Evolutionary conservation across 1,140 invertebrate genomes (phyloP).

Genomic region (Macrosteles quadrilineatus): DNA sequence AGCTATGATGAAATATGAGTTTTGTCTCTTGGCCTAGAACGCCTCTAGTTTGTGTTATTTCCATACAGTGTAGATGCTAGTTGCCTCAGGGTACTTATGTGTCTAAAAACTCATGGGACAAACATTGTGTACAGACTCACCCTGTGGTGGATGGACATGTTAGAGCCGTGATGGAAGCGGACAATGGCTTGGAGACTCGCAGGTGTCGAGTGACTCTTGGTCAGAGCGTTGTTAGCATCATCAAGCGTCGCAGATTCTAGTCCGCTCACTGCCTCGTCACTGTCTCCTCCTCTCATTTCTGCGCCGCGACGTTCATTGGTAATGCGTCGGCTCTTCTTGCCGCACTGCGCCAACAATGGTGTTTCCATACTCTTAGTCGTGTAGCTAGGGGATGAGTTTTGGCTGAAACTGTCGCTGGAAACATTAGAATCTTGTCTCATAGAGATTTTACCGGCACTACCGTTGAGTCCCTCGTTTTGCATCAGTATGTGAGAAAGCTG

Average conservation of each 20-base stretch:
- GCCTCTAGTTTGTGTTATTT: no score
- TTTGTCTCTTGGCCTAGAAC: no score
- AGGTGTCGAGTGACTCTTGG: slow-evolving; percentile 78
- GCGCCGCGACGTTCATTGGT: slow-evolving; percentile 30
- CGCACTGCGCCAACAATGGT: slow-evolving; percentile 60
- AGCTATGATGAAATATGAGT: no score
- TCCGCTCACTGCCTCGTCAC: slow-evolving; percentile 30
- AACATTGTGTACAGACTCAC: no score
- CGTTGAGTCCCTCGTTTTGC: slow-evolving; percentile 52
- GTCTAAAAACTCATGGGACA: no score
- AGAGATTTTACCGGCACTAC: slow-evolving; percentile 56
- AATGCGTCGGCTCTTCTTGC: slow-evolving; percentile 29
- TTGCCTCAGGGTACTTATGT: no score
- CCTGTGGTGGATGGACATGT: slow-evolving; percentile 79
- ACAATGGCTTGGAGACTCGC: slow-evolving; percentile 80
- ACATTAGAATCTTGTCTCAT: slow-evolving; percentile 75
- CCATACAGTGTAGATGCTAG: no score
- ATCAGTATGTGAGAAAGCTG: slow-evolving; percentile 38
- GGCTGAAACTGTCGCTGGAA: slow-evolving; percentile 78
- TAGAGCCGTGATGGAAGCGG: slow-evolving; percentile 75
- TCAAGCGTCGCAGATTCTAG: background rate
- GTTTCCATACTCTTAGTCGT: slow-evolving; percentile 81
- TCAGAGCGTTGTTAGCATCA: slow-evolving; percentile 60
- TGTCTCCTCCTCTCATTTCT: slow-evolving; percentile 26
- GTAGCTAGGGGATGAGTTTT: slow-evolving; percentile 78